phyloP scores from a whole-genome alignment of 2,797 vertebrate genomes.

The Arvicola amphibius region DNA sequence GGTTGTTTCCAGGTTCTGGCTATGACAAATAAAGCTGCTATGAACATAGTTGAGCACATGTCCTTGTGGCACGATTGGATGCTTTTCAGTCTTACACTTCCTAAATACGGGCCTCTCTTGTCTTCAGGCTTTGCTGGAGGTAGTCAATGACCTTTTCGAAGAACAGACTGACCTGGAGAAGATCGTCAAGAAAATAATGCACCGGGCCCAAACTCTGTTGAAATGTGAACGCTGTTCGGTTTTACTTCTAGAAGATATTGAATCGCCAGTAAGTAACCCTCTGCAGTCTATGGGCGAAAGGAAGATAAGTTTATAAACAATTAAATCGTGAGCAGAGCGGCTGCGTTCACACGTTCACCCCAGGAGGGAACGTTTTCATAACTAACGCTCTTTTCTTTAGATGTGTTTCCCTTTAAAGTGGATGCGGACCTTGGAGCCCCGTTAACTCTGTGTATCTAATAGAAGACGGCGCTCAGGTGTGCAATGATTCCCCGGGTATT shows the following conservation, averaged over 20 bases:
- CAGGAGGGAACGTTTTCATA: neutral
- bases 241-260: constrained; percentile 97
- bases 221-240: constrained; percentile 99
- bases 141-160: constrained; percentile 99
- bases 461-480: neutral
- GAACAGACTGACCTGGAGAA: constrained; percentile 99
- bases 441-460: neutral
- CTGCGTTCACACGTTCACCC: neutral
- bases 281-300: neutral
- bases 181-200: constrained; percentile 99
- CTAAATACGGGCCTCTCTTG: constrained; percentile 61
- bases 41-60: no score
- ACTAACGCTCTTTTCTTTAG: neutral
- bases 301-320: constrained; percentile 6
- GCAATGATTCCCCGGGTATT: neutral
- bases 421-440: neutral
- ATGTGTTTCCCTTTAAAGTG: neutral
- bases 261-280: constrained; percentile 93
- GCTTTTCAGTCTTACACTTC: neutral
- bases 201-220: constrained; percentile 96
- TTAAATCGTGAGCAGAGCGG: neutral
- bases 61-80: no score
- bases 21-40: no score
- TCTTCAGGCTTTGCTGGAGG: constrained; percentile 95
- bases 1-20: no score